Conservation (phyloP, 2,797 vertebrate genomes). For the Trachops cirrhosus region DNA sequence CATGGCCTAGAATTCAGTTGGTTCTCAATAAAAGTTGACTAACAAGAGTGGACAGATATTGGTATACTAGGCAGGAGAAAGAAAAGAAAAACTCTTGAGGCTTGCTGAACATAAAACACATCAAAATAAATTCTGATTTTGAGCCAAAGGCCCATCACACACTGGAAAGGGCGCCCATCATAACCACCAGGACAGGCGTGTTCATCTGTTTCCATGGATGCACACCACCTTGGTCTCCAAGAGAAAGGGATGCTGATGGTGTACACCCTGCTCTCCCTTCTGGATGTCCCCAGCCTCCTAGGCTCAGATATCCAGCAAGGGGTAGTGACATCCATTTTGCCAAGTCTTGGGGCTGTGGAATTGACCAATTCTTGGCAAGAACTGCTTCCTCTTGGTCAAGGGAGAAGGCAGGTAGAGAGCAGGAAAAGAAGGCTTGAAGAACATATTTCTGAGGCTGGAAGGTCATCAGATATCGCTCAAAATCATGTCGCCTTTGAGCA, state of each 20-base stretch:
- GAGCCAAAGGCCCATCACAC: not conserved
- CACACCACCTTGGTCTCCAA: not conserved
- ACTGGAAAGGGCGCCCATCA: not conserved
- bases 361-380: constrained; percentile 23
- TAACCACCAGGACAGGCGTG: not conserved
- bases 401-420: not conserved
- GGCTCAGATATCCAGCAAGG: not conserved
- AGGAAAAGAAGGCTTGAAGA: constrained; percentile 26
- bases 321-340: not conserved
- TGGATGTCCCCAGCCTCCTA: not conserved
- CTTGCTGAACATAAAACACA: not conserved
- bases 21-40: not conserved
- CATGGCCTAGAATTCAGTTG: not conserved
- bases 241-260: not conserved
- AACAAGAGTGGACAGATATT: not conserved
- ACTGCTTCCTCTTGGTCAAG: constrained; percentile 20
- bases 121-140: not conserved
- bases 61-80: not conserved
- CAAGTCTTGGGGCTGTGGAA: not conserved
- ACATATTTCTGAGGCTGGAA: constrained; percentile 24
- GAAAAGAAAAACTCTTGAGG: not conserved
- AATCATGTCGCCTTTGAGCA: constrained; percentile 35
- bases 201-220: not conserved
- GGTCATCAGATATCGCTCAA: constrained; percentile 30
- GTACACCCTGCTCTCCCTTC: not conserved